Evolutionary conservation across 2,113 vertebrate genomes (phyloP), one percentile per base, ranked within the genome.

Genomic region (Gulo gulo): DNA sequence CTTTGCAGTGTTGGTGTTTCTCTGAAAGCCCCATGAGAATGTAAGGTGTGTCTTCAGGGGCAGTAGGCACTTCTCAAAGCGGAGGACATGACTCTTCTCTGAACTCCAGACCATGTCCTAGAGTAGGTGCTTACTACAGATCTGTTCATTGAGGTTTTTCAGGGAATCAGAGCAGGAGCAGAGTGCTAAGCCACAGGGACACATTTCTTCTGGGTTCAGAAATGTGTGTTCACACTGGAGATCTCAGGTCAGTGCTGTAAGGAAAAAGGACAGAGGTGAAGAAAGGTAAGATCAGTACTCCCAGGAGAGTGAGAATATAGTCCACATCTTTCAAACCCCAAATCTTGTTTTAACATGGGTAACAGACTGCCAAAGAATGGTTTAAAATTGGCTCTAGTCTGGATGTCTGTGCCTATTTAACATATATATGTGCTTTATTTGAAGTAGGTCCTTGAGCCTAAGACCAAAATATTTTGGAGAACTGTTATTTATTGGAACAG

Each of bases 211-310:
- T 39, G 84, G 6, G 14, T 39, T 57, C 31, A 36, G 63, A 47
- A 73, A 47, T 6, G 13, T 29, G 8, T 20, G 4, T 36, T 47
- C 63, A 16, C 29, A 39, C 18, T 9, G 7, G 45, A 59, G 8
- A 12, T 34, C 63, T 91, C 82, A 59, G 7, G 21, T 67, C 59
- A 14, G 20, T 34, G 34, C 67, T 47, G 24, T 65, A 36, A 47
- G 65, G 20, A 47, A 21, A 20, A 7, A 20, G 50, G 16, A 11
- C 0, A 1, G 9, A 0, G 57, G 1, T 4, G 42, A 57, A 42
- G 26, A 69, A n/a, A 65, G 3, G 67, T 50, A n/a, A 23, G 20
- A 5, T 39, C 14, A 12, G 16, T 29, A 0, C 14, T 59, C 11
- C 9, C 42, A 14, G 10, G 89, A 12, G 34, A 50, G 26, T 1